A percentile compares a stretch with the other conserved stretches of the same genome.
Evolutionary conservation across 2,888 invertebrate genomes (phyloP).

Genomic region (Abrostola triplasia): DNA sequence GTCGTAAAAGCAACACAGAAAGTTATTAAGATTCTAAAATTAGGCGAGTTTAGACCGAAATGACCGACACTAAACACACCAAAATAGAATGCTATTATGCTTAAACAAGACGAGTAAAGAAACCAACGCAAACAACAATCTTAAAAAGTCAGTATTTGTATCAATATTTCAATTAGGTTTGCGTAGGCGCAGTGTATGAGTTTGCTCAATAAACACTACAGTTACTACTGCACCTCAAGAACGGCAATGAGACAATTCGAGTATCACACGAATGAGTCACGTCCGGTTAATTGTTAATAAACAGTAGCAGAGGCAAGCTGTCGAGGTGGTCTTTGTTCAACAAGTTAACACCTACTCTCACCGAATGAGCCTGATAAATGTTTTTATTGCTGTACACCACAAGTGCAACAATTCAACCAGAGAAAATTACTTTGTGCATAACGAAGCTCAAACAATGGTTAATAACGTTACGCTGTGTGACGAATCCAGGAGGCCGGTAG

Average conservation of each 20-base stretch:
- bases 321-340: slow-evolving; percentile 77
- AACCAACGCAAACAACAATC: slow-evolving; percentile 22
- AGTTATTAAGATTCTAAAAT: slow-evolving; percentile 42
- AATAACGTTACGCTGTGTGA: slow-evolving; percentile 71
- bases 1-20: slow-evolving; percentile 33
- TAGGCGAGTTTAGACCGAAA: slow-evolving; percentile 30
- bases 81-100: slow-evolving; percentile 38
- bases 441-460: slow-evolving; percentile 81
- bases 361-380: slow-evolving; percentile 71
- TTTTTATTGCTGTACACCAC: slow-evolving; percentile 74
- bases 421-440: slow-evolving; percentile 80
- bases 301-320: slow-evolving; percentile 65
- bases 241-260: slow-evolving; percentile 57
- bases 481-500: slow-evolving; percentile 75
- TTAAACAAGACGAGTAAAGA: slow-evolving; percentile 25
- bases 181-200: slow-evolving; percentile 30
- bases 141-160: slow-evolving; percentile 18
- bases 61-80: slow-evolving; percentile 28
- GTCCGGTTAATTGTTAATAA: slow-evolving; percentile 70
- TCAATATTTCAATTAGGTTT: slow-evolving; percentile 29
- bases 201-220: slow-evolving; percentile 34
- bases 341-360: slow-evolving; percentile 76
- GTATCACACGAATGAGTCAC: slow-evolving; percentile 60
- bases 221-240: slow-evolving; percentile 51
- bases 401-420: slow-evolving; percentile 77